These are phyloP conservation scores for Stegostoma tigrinum DNA, from an alignment of 2,113 vertebrate genomes.

Conservation along the genomic window DNA sequence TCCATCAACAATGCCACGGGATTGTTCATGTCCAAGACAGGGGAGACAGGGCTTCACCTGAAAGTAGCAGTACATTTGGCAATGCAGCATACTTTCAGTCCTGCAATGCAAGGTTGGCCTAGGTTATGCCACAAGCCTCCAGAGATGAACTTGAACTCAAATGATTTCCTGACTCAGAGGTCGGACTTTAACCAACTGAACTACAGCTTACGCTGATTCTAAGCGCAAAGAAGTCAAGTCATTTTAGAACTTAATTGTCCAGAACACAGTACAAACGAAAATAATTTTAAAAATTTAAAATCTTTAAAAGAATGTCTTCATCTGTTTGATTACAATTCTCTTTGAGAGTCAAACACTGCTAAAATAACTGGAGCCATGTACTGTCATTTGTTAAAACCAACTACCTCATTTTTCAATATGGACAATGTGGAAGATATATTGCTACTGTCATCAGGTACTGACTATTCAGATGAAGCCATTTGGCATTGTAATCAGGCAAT, in stretches of 20 bases:
- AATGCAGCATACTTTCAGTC: neutral
- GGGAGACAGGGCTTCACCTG: neutral
- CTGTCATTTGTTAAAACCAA: slow-evolving; percentile 17
- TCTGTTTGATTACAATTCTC: neutral
- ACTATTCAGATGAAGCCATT: slow-evolving; percentile 20
- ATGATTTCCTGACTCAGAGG: neutral
- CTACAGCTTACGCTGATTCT: neutral
- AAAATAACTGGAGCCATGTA: neutral
- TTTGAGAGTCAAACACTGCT: neutral
- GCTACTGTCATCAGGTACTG: slow-evolving; percentile 14
- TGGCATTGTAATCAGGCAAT: slow-evolving; percentile 19
- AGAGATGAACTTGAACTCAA: neutral
- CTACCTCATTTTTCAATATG: slow-evolving; percentile 16
- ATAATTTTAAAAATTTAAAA: neutral
- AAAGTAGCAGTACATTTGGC: neutral
- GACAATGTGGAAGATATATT: slow-evolving; percentile 10
- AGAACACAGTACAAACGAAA: neutral
- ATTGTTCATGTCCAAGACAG: neutral
- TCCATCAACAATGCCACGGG: neutral
- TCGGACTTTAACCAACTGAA: neutral
- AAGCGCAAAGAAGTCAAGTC: neutral
- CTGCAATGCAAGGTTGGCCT: neutral
- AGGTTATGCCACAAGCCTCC: neutral
- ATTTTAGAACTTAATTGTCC: neutral
- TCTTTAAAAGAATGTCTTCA: neutral